phyloP scores from a whole-genome alignment of 2,113 vertebrate species.

The Microcebus lehilahytsara region DNA sequence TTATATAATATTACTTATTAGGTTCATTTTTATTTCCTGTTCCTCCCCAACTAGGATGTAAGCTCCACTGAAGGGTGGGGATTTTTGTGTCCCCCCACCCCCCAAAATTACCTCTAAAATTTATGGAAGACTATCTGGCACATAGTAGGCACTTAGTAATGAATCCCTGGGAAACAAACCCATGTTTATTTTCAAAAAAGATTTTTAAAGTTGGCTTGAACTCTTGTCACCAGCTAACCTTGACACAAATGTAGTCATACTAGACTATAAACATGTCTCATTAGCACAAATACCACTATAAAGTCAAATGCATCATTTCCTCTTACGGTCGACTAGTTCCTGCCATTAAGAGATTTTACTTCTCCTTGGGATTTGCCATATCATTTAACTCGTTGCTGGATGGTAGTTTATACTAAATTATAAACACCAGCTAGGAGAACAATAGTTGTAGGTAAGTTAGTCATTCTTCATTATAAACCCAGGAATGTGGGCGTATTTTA shows the following conservation, averaged over 20 bases:
- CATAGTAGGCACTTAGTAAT: not conserved
- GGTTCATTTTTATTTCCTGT: constrained; percentile 24
- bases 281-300: not conserved
- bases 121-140: not conserved
- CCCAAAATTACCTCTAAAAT: not conserved
- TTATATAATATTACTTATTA: not conserved
- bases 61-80: not conserved
- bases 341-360: constrained; percentile 23
- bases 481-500: constrained; percentile 9
- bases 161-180: not conserved
- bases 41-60: not conserved
- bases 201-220: not conserved
- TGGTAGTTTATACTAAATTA: constrained; percentile 25
- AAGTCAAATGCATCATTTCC: constrained; percentile 1
- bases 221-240: not conserved
- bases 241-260: not conserved
- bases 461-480: constrained; percentile 11
- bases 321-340: not conserved
- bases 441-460: not conserved
- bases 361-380: not conserved
- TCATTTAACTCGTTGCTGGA: constrained; percentile 4
- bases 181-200: not conserved
- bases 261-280: not conserved
- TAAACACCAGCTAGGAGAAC: not conserved
- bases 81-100: not conserved